Percentiles rank a stretch among this genome's conserved stretches.
phyloP scores from a whole-genome alignment of 1,140 invertebrate species.

The Aplysia californica region DNA sequence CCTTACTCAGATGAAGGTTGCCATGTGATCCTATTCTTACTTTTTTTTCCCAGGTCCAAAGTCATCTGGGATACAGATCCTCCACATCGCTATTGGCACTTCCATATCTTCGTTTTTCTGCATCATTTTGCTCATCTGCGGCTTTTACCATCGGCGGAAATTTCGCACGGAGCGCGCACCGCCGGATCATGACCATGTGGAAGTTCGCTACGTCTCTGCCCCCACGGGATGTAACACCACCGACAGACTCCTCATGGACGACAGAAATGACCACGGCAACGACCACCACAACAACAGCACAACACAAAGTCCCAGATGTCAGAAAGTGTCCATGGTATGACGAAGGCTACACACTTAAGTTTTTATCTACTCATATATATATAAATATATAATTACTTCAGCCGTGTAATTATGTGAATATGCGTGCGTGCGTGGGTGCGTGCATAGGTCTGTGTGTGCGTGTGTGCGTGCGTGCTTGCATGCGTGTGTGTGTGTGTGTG shows the following conservation, averaged over 20 bases:
- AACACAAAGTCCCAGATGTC: conserved; percentile 45
- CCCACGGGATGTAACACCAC: conserved; percentile 56
- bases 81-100: conserved; percentile 58
- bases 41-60: conserved; percentile 42
- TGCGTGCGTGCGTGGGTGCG: too few species aligned
- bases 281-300: conserved; percentile 28
- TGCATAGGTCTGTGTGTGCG: too few species aligned
- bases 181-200: conserved; percentile 53
- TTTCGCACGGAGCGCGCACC: conserved; percentile 45
- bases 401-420: too few species aligned
- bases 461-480: too few species aligned
- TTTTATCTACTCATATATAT: too few species aligned
- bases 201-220: conserved; percentile 56
- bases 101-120: conserved; percentile 59
- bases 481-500: too few species aligned
- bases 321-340: conserved; percentile 58
- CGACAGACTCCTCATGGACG: conserved; percentile 50
- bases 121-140: conserved; percentile 56
- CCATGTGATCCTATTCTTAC: background rate
- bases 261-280: conserved; percentile 26
- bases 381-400: too few species aligned
- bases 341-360: background rate
- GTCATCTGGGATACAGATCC: conserved; percentile 45
- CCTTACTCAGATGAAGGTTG: too few species aligned
- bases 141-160: conserved; percentile 53